These are phyloP conservation scores for Sminthurinus signatus DNA, from an alignment of 1,140 invertebrate species.

Conservation along the genomic window DNA sequence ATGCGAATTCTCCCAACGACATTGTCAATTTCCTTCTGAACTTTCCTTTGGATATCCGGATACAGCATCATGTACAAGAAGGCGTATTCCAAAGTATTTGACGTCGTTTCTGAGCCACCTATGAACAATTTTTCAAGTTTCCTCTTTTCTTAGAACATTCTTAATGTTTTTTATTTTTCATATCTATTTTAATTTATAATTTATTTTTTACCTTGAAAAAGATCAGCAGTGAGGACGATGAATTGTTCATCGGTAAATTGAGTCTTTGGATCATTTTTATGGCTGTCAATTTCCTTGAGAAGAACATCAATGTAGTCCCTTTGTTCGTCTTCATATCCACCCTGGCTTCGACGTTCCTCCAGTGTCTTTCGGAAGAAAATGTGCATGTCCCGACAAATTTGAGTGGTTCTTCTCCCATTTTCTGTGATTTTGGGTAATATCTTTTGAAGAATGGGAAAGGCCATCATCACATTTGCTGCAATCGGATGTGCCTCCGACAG, in stretches of 20 bases:
- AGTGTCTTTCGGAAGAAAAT: not conserved
- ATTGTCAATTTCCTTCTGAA: no score
- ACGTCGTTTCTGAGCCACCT: no score
- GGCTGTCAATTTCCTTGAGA: slow-evolving; percentile 19
- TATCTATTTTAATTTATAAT: no score
- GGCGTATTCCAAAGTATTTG: no score
- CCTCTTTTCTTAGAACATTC: no score
- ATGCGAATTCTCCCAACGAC: no score
- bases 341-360: not conserved
- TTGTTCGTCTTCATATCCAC: slow-evolving; percentile 7
- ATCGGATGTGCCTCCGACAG: slow-evolving; percentile 10
- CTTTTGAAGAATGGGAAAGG: not conserved
- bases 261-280: not conserved
- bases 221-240: slow-evolving; percentile 41
- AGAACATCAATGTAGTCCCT: slow-evolving; percentile 42
- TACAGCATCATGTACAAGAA: no score
- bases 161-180: no score
- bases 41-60: no score
- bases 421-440: not conserved
- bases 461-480: not conserved
- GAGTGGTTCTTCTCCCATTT: not conserved
- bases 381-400: not conserved
- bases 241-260: slow-evolving; percentile 28
- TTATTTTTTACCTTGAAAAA: slow-evolving; percentile 44
- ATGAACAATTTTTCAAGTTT: no score